These are phyloP conservation scores for Esox niger DNA, from an alignment of 2,113 vertebrate species.

Conservation along the genomic window DNA sequence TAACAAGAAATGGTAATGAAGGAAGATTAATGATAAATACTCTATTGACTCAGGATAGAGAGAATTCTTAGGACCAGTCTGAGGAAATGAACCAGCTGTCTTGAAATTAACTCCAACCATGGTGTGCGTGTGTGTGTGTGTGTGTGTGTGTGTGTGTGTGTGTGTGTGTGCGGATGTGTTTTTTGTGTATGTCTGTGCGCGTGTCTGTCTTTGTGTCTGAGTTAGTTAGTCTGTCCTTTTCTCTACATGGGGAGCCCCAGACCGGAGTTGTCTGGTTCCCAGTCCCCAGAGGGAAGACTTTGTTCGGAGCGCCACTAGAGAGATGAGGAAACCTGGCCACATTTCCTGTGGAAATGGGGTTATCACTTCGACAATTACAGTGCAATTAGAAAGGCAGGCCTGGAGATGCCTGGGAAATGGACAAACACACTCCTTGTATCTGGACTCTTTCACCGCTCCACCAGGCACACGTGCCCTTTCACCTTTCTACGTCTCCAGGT, in stretches of 20 bases:
- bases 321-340: slow-evolving; percentile 61
- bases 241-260: slow-evolving; percentile 43
- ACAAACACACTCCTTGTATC: slow-evolving; percentile 26
- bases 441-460: slow-evolving; percentile 64
- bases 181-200: background rate
- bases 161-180: background rate
- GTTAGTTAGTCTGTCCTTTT: slow-evolving; percentile 48
- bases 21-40: background rate
- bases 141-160: background rate
- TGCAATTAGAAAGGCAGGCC: slow-evolving; percentile 67
- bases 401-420: slow-evolving; percentile 61
- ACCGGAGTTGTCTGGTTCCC: slow-evolving; percentile 59
- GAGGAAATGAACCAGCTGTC: background rate
- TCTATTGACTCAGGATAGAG: background rate
- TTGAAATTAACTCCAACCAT: background rate
- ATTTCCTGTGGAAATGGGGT: slow-evolving; percentile 77
- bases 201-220: slow-evolving; percentile 22
- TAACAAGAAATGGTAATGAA: background rate
- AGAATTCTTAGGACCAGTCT: background rate
- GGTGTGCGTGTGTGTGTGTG: background rate
- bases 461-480: slow-evolving; percentile 62
- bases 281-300: slow-evolving; percentile 62
- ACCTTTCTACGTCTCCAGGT: slow-evolving; percentile 45
- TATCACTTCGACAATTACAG: slow-evolving; percentile 74
- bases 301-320: slow-evolving; percentile 51